phyloP scores from a whole-genome alignment of 2,113 vertebrate genomes.

The Mohoua ochrocephala region DNA sequence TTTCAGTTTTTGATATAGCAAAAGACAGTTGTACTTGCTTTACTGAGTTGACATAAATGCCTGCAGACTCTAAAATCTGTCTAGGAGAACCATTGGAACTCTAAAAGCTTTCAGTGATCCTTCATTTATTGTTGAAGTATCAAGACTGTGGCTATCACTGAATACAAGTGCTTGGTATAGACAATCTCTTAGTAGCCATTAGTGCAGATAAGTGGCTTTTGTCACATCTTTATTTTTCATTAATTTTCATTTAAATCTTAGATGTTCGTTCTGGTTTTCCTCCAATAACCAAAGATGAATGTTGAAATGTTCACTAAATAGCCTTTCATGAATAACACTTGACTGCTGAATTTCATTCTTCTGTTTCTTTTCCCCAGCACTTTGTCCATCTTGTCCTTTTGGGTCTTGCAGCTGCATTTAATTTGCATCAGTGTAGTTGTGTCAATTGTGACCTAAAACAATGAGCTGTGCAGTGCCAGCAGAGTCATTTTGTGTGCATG shows the following conservation, averaged over 20 bases:
- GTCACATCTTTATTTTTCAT: neutral
- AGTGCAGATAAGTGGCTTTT: neutral
- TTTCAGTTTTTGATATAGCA: slow-evolving; percentile 33
- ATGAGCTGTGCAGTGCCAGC: neutral
- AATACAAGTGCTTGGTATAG: neutral
- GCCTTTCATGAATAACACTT: neutral
- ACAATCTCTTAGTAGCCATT: neutral
- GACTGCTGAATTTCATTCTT: neutral
- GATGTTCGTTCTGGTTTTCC: neutral
- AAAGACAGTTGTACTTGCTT: slow-evolving; percentile 36
- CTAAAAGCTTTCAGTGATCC: neutral
- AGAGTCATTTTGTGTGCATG: neutral
- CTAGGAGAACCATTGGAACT: neutral
- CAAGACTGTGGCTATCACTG: neutral
- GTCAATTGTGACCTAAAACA: neutral
- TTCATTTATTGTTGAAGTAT: neutral
- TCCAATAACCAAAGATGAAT: neutral
- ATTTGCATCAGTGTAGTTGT: neutral
- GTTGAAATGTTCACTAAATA: neutral
- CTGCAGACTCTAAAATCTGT: slow-evolving; percentile 10
- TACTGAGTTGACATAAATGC: slow-evolving; percentile 47
- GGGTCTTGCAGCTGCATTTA: neutral
- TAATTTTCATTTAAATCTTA: neutral
- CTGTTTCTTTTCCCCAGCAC: neutral
- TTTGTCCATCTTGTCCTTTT: neutral